phyloP scores from a whole-genome alignment of 2,797 vertebrate species.

The Galago senegalensis region DNA sequence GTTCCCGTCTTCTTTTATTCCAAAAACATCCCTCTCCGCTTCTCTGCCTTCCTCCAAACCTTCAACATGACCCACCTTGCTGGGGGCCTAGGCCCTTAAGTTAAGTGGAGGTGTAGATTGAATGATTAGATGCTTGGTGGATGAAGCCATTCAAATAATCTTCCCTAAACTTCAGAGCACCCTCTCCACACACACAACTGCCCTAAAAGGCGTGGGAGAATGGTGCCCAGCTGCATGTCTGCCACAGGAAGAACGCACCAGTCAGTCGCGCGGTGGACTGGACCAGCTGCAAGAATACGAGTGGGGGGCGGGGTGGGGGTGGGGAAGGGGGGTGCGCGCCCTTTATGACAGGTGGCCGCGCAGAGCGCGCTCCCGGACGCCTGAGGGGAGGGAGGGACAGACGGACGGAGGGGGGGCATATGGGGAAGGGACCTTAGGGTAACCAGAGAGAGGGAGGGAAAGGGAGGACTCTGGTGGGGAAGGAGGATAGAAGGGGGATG shows the following conservation, averaged over 20 bases:
- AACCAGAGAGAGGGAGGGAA: slow-evolving; percentile 81
- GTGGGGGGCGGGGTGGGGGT: slow-evolving; percentile 73
- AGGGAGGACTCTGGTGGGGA: slow-evolving; percentile 79
- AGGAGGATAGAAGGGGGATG: slow-evolving; percentile 80
- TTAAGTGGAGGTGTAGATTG: slow-evolving; percentile 61
- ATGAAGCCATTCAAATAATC: slow-evolving; percentile 72
- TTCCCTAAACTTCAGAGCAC: slow-evolving; percentile 81
- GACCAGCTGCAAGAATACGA: slow-evolving; percentile 68
- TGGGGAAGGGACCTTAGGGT: slow-evolving; percentile 71
- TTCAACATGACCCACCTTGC: slow-evolving; percentile 52
- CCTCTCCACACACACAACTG: slow-evolving; percentile 63
- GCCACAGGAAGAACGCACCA: slow-evolving; percentile 25
- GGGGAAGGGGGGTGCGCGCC: slow-evolving; percentile 90
- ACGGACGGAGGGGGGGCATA: slow-evolving; percentile 56
- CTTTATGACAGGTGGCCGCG: slow-evolving; percentile 93
- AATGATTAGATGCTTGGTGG: slow-evolving; percentile 58
- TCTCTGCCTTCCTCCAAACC: slow-evolving; percentile 30
- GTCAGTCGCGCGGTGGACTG: slow-evolving; percentile 67
- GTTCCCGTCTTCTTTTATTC: slow-evolving; percentile 20
- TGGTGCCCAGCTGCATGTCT: slow-evolving; percentile 63
- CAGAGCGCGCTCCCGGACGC: slow-evolving; percentile 86
- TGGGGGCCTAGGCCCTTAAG: slow-evolving; percentile 58
- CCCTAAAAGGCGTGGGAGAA: slow-evolving; percentile 69
- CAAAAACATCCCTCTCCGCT: neutral
- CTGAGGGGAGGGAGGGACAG: slow-evolving; percentile 70